Base-by-base conservation (phyloP, 2,797 vertebrate species). In the Gastrophryne carolinensis region DNA sequence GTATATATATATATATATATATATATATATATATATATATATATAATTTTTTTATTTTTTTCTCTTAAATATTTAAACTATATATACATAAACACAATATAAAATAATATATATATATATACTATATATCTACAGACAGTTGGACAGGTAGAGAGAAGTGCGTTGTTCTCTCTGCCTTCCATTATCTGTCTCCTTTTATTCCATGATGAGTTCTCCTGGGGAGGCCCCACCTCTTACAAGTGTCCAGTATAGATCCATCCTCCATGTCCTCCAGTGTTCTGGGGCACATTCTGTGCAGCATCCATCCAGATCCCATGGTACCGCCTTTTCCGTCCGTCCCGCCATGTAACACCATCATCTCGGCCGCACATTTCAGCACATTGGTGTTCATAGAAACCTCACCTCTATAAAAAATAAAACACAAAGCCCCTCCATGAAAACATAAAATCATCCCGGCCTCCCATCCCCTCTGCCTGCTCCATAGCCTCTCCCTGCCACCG, bases 401-500 rank as follows among this genome's bases (percentile, higher is more conserved):
- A 37, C 30, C 17, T 10, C 30, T 49, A 67, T 39, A 17, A 53
- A 54, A 37, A 39, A 68, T 17, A 67, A 67, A 27, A n/a, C 3
- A 75, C 50, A 29, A 30, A 34, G 66, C 35, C 44, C 37, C 27
- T n/a, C 27, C 13, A 3, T 3, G 11, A 21, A 41, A 21, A 70
- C 54, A 71, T 54, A 76, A 54, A 63, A 63, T 44, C 19, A 49
- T 12, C 44, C 32, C 30, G 15, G 17, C 34, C 47, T 26, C 62
- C 49, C 37, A 50, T 39, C 29, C 37, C 30, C 72, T 27, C 4
- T 23, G 49, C 21, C 68, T 41, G 24, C 44, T 62, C 29, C 60
- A 24, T 37, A 81, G 82, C 84, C 80, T 73, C 81, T 80, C 83
- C 13, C 78, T 34, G 32, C 66, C 82, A 85, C 85, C 85, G 83